A percentile compares a stretch with the other conserved stretches of the same genome.
Evolutionary conservation across 1,140 invertebrate genomes (phyloP).

Genomic region (Mesaphorura yosii): DNA sequence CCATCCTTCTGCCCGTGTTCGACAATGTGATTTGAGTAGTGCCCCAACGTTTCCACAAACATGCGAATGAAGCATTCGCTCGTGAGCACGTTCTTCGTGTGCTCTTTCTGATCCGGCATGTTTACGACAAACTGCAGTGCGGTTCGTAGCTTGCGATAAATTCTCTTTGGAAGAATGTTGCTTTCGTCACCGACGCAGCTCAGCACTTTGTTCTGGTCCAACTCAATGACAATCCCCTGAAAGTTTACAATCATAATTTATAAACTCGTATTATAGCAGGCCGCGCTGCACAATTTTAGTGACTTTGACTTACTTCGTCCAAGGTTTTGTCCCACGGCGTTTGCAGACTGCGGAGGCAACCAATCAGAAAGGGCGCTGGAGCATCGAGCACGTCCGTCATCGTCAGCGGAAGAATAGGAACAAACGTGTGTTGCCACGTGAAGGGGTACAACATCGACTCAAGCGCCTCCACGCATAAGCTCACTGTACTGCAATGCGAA

Average conservation of each 20-base stretch:
- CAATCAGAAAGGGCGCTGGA: slow-evolving; percentile 62
- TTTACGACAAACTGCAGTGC: slow-evolving; percentile 49
- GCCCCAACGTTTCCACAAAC: slow-evolving; percentile 52
- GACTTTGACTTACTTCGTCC: slow-evolving; percentile 39
- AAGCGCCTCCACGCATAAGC: slow-evolving; percentile 58
- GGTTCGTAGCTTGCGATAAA: slow-evolving; percentile 47
- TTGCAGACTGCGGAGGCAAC: slow-evolving; percentile 45
- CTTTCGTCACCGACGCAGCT: slow-evolving; percentile 49
- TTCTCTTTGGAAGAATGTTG: slow-evolving; percentile 48
- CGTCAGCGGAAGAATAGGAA: slow-evolving; percentile 56
- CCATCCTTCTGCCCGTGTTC: slow-evolving; percentile 41
- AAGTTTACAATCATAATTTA: too few relatives aligned
- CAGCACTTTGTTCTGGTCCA: slow-evolving; percentile 42
- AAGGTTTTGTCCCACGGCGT: slow-evolving; percentile 33
- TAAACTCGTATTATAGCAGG: too few relatives aligned
- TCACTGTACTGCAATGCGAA: slow-evolving; percentile 48
- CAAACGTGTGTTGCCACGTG: slow-evolving; percentile 64
- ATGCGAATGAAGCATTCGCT: slow-evolving; percentile 54
- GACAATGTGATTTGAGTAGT: slow-evolving; percentile 45
- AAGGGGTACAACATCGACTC: slow-evolving; percentile 65
- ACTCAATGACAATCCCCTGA: slow-evolving; percentile 52
- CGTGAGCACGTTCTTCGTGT: slow-evolving; percentile 48
- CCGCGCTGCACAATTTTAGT: too few relatives aligned
- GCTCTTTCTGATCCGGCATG: slow-evolving; percentile 35
- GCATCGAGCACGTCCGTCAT: slow-evolving; percentile 59